phyloP scores from a whole-genome alignment of 2,888 invertebrate species.

The Eristalis pertinax region DNA sequence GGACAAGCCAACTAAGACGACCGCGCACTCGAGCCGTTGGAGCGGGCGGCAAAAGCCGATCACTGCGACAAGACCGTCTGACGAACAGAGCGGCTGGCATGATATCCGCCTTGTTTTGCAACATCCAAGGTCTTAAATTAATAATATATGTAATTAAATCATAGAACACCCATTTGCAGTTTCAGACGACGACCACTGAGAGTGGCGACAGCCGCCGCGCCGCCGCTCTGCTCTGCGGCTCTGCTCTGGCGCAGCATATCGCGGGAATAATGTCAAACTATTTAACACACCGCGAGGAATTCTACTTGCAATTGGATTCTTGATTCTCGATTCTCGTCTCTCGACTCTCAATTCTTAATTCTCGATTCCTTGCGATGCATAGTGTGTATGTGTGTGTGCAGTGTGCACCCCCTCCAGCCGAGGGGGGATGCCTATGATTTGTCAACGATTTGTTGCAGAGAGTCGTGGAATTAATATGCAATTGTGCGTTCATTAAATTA shows the following conservation, averaged over 20 bases:
- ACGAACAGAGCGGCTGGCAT: conserved; percentile 17
- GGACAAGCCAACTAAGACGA: conserved; percentile 37
- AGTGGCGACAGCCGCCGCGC: conserved; percentile 23
- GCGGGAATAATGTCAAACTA: conserved; percentile 59
- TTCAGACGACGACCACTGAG: conserved; percentile 16
- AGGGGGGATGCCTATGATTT: background rate
- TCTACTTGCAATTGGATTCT: conserved; percentile 15
- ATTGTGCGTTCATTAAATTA: conserved; percentile 67
- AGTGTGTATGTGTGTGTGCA: background rate
- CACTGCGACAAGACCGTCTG: background rate
- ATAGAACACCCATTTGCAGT: conserved; percentile 70
- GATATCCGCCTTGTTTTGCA: conserved; percentile 69
- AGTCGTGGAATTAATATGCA: conserved; percentile 34
- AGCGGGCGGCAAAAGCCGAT: background rate
- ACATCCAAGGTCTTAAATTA: conserved; percentile 67
- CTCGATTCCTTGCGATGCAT: conserved; percentile 6
- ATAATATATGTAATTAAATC: conserved; percentile 71
- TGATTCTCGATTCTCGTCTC: conserved; percentile 16
- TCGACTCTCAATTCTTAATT: conserved; percentile 8
- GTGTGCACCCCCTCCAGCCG: background rate
- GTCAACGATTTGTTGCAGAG: conserved; percentile 36
- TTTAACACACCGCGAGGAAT: conserved; percentile 35
- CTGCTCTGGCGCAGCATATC: conserved; percentile 17
- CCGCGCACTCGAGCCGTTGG: conserved; percentile 22
- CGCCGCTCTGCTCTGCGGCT: too few relatives aligned